phyloP scores from a whole-genome alignment of 1,140 invertebrate genomes.

The Schlechtendalia chinensis region DNA sequence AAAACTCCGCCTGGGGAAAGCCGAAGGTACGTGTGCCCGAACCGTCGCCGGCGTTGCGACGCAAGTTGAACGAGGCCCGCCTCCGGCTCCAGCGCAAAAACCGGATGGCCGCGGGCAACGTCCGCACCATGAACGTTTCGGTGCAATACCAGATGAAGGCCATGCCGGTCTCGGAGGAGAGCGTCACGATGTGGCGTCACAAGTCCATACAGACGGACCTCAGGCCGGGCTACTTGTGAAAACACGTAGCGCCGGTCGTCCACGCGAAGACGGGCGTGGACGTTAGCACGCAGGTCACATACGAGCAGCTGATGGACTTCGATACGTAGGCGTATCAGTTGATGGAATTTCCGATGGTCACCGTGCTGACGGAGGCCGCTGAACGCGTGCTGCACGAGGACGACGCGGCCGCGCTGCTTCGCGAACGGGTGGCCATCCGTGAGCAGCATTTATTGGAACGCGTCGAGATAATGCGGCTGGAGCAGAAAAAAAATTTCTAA shows the following conservation, averaged over 20 bases:
- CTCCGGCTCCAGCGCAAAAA: neutral
- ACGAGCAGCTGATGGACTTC: neutral
- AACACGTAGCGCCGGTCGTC: neutral
- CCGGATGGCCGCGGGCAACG: neutral
- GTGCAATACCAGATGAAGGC: neutral
- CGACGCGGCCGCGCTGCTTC: neutral
- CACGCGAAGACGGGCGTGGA: conserved; percentile 16
- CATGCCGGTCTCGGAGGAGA: too few species aligned
- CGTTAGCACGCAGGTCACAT: neutral
- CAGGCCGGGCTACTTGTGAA: neutral
- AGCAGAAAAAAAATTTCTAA: too few species aligned
- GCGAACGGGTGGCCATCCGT: neutral
- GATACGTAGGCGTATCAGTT: neutral
- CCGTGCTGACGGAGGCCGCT: neutral
- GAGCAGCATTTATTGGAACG: neutral
- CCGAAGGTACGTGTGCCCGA: neutral
- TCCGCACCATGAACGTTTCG: neutral
- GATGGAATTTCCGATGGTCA: neutral
- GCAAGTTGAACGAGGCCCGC: neutral
- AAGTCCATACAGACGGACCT: neutral
- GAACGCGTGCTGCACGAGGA: neutral
- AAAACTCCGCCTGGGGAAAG: too few species aligned
- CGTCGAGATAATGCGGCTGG: neutral
- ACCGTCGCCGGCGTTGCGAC: neutral
- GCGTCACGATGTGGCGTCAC: neutral